Evolutionary conservation across 2,113 vertebrate species (phyloP).

Genomic region (Ciconia boyciana): DNA sequence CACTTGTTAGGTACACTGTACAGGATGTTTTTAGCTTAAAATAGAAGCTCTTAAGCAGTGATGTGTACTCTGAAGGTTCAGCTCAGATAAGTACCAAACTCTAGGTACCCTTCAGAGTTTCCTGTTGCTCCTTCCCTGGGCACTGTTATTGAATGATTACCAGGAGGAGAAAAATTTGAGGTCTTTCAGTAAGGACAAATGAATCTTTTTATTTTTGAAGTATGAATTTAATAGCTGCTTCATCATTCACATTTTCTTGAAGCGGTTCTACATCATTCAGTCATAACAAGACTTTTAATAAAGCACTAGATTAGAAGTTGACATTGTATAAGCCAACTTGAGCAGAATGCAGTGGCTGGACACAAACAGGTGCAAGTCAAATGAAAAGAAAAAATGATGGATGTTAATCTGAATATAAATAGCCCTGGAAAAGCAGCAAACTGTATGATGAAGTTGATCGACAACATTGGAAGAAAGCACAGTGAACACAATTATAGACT

Average conservation of each 20-base stretch:
- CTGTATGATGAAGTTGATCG: neutral
- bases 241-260: neutral
- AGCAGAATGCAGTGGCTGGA: neutral
- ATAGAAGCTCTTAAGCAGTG: neutral
- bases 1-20: neutral
- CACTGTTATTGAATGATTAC: neutral
- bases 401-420: neutral
- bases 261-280: neutral
- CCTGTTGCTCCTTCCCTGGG: neutral
- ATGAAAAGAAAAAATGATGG: neutral
- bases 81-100: neutral
- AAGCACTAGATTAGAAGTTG: neutral
- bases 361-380: neutral
- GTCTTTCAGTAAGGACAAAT: neutral
- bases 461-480: neutral
- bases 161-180: neutral
- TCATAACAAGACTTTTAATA: neutral
- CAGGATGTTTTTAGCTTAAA: neutral
- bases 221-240: neutral
- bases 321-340: neutral
- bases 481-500: neutral
- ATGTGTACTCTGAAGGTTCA: neutral
- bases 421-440: neutral
- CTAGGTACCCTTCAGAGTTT: neutral
- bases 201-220: neutral